Evolutionary conservation across 2,113 vertebrate species (phyloP), one percentile per base, ranked within the genome.

Genomic region (Pelobates fuscus): DNA sequence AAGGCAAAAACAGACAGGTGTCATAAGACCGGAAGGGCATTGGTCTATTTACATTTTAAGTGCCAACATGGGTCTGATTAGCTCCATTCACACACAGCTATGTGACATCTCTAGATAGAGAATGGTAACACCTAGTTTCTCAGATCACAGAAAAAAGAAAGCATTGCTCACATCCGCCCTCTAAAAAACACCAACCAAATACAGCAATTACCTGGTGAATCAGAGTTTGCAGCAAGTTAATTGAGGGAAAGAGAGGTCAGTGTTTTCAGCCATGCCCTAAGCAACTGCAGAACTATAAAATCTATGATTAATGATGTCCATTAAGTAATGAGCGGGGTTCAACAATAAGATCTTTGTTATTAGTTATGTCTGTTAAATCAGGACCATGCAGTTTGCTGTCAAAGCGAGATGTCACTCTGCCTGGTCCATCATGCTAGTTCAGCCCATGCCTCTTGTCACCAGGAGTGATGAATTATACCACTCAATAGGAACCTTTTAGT

Each of bases 261-360:
- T 14, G n/a, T 52, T n/a, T 46, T 49, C 41, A 49, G 63, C 14
- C 64, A 77, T 68, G 20, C 32, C 41, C 61, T 18, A 20, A 68
- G 55, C 44, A 61, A 61, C 66, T 32, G 29, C 41, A 26, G 24
- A 61, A 30, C 55, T 67, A 59, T 64, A 67, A 59, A n/a, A 60
- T 76, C 29, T 46, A 67, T 67, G 21, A 72, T 72, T 63, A 63
- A 72, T 15, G 25, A 32, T n/a, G 70, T 37, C 20, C 27, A 54
- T 62, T 14, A 71, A 41, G 26, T 5, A 37, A 46, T 32, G 17
- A 54, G 27, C 49, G 15, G 5, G 10, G 49, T 49, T 29, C 12
- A 8, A 71, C 55, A 62, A 41, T 44, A 54, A 12, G 59, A 12
- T 54, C 59, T 63, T 63, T 54, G 70, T 66, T 46, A 49, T 66